These are phyloP conservation scores for Actinemys pallida DNA, from an alignment of 2,113 vertebrate species.

Conservation along the genomic window DNA sequence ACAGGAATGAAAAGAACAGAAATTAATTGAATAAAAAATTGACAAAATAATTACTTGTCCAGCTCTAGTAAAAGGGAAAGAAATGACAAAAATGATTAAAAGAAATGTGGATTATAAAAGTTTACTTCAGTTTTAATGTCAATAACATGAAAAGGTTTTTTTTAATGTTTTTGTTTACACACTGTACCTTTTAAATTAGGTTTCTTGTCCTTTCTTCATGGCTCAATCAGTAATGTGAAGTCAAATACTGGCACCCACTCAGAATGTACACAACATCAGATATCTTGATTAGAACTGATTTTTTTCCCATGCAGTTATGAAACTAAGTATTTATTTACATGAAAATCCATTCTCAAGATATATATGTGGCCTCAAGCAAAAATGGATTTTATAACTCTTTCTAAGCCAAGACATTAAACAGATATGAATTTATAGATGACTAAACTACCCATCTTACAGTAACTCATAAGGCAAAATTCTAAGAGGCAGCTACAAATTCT, in stretches of 20 bases:
- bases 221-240: neutral
- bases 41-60: neutral
- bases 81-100: conserved; percentile 1
- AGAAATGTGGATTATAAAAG: neutral
- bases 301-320: neutral
- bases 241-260: accelerated
- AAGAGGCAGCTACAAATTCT: neutral
- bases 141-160: neutral
- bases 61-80: neutral
- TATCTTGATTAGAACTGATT: neutral
- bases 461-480: neutral
- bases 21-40: neutral
- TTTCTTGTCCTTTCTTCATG: neutral
- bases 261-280: neutral
- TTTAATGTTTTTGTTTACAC: neutral
- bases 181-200: neutral
- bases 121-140: neutral
- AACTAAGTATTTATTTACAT: conserved; percentile 1
- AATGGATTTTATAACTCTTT: neutral
- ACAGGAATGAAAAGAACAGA: neutral
- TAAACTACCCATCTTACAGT: neutral
- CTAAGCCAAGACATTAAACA: neutral
- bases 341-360: neutral
- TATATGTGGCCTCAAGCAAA: neutral
- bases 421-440: neutral